Evolutionary conservation across 2,797 vertebrate species (phyloP).

Genomic region (Sorex maritimensis): DNA sequence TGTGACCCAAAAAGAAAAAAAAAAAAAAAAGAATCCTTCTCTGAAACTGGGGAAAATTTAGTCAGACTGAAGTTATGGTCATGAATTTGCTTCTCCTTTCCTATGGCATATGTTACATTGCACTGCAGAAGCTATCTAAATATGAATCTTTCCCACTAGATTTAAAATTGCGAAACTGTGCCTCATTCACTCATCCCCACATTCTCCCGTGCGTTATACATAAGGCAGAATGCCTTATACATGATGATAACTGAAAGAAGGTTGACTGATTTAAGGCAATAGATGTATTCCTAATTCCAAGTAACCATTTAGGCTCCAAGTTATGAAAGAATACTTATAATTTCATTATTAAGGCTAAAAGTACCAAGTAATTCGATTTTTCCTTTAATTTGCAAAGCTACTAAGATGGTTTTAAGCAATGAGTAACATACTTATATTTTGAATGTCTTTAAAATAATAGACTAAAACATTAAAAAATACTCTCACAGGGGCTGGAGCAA

Average conservation of each 20-base stretch:
- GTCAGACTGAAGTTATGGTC: background rate
- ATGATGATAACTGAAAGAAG: conserved; percentile 44
- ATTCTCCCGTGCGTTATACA: background rate
- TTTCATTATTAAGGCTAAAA: conserved; percentile 63
- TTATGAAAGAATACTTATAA: conserved; percentile 49
- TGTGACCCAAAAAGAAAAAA: no score
- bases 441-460: conserved; percentile 5
- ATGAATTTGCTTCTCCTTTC: no score
- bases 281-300: conserved; percentile 27
- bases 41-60: conserved; percentile 42
- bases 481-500: background rate
- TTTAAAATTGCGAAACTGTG: background rate
- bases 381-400: conserved; percentile 66
- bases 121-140: background rate
- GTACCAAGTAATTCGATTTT: conserved; percentile 39
- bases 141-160: background rate
- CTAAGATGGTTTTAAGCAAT: conserved; percentile 57
- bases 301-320: conserved; percentile 47
- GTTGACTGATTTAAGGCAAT: conserved; percentile 49
- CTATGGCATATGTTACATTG: background rate
- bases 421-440: conserved; percentile 39
- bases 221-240: background rate
- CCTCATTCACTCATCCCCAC: conserved; percentile 25
- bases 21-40: background rate
- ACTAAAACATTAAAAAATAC: conserved; percentile 36